Evolutionary conservation across 35 echinoderm and acorn worm genomes (phyloP), one percentile per base, ranked within the genome.

Genomic region (Holothuria glaberrima): DNA sequence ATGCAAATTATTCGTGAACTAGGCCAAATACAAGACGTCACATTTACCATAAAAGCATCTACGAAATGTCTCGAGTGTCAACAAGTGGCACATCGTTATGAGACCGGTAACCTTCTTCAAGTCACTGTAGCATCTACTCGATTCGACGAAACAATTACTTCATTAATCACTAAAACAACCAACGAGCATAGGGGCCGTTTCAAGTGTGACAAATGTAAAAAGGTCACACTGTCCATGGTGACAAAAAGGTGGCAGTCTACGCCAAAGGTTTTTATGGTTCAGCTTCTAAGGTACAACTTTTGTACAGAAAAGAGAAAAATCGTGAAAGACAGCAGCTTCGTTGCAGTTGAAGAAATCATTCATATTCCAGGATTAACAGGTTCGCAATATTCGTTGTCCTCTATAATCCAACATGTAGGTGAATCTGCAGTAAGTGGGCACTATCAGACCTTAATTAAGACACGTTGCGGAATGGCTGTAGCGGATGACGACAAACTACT

Each of bases 1-100:
- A 66, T 66, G 63, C 63, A 66, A 66, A 66, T 66, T 66, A 19
- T 66, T 66, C 63, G 63, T 66, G 63, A 66, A 25, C 63, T 66
- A 16, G 63, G 63, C 10, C 12, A 66, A 66, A 66, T 66, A 16
- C 63, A 66, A 66, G 63, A 66, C 63, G 12, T 66, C 21, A 66
- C 63, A 66, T 66, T 66, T 29, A 16, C 63, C 3, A 66, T 66
- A 17, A 21, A 16, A 66, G 0, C 10, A 66, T 66, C 12, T 66
- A 16, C 28, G 28, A 66, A 66, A 66, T 66, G 63, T 21, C 63
- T 66, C 28, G 12, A 66, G 21, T 66, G 63, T 14, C 63, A 65
- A 17, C 4, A 65, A 28, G 19, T 65, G 61, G 21, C 63, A 66
- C 20, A 66, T 21, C 63, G 63, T 12, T 66, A 66, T 66, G 63